A percentile compares a stretch with the other conserved stretches of the same genome.
Conservation (phyloP, 2,888 invertebrate genomes). For the Chrysolina oricalcia region DNA sequence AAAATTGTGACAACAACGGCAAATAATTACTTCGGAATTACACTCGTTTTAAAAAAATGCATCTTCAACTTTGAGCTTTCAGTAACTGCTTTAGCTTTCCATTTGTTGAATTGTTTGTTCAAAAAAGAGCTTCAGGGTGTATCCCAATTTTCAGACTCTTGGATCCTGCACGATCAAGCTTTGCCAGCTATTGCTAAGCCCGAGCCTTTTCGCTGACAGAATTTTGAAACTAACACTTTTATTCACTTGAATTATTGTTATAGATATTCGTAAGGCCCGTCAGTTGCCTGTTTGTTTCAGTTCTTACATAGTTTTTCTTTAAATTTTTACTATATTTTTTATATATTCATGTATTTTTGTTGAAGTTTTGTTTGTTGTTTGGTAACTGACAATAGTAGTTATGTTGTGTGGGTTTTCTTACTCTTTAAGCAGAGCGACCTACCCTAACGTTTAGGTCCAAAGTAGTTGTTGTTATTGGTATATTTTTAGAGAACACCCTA, state of each 20-base stretch:
- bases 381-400: constrained; percentile 63
- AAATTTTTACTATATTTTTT: constrained; percentile 63
- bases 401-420: constrained; percentile 63
- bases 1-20: no score
- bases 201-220: constrained; percentile 66
- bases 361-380: constrained; percentile 64
- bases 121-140: not conserved
- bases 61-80: no score
- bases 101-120: not conserved
- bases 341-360: constrained; percentile 67
- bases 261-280: constrained; percentile 64
- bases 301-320: constrained; percentile 45
- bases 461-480: constrained; percentile 72
- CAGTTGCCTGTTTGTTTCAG: constrained; percentile 62
- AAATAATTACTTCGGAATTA: no score
- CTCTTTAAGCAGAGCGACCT: constrained; percentile 64
- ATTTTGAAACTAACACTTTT: constrained; percentile 64
- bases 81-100: not conserved
- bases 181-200: constrained; percentile 65
- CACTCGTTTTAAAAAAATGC: no score
- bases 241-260: constrained; percentile 63
- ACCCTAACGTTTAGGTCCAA: constrained; percentile 58
- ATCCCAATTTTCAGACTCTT: constrained; percentile 21
- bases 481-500: constrained; percentile 69
- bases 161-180: constrained; percentile 54